phyloP scores from a whole-genome alignment of 2,888 invertebrate genomes.

The Amiota communis region DNA sequence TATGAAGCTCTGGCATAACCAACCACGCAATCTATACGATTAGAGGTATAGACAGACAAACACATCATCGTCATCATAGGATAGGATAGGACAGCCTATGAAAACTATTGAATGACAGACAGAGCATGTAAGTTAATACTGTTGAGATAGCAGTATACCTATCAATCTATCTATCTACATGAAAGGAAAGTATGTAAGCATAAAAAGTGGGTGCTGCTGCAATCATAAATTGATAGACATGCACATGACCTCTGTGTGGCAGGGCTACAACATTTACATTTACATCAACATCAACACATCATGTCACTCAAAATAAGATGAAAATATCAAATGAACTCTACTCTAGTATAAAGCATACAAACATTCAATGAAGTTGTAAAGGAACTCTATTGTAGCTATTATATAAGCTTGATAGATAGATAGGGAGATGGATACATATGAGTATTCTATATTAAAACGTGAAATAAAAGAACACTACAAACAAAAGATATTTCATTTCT shows the following conservation, averaged over 20 bases:
- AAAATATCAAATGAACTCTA: conserved; percentile 9
- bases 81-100: not conserved
- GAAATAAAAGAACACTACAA: not conserved
- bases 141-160: not conserved
- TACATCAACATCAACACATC: not conserved
- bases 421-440: not conserved
- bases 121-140: not conserved
- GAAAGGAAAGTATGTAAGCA: too few relatives aligned
- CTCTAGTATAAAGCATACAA: not conserved
- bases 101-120: conserved; percentile 15
- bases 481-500: not conserved
- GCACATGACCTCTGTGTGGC: not conserved
- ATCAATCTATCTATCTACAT: too few relatives aligned
- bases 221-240: not conserved
- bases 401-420: not conserved
- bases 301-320: conserved; percentile 26
- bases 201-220: too few relatives aligned
- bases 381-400: not conserved
- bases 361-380: too few relatives aligned
- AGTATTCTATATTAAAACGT: conserved; percentile 10
- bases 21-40: conserved; percentile 9
- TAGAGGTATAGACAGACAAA: too few relatives aligned
- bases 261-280: too few relatives aligned
- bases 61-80: not conserved
- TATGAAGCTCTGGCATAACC: conserved; percentile 16